These are phyloP conservation scores for Motacilla alba DNA, from an alignment of 2,113 vertebrate genomes.

Conservation along the genomic window DNA sequence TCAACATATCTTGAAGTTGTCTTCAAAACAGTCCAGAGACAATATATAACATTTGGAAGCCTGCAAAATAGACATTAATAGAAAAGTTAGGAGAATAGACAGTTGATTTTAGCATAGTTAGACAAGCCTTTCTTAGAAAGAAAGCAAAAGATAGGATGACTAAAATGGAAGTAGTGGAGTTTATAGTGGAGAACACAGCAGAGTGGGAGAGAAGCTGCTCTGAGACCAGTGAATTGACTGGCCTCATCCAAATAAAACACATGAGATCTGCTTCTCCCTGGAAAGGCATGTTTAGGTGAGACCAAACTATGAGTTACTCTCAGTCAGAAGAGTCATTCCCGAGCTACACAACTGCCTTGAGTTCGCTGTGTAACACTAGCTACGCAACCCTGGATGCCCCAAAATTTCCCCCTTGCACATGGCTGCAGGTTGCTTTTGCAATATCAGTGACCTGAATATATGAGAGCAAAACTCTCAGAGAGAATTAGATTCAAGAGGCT, in stretches of 20 bases:
- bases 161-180: not conserved
- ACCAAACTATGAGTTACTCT: not conserved
- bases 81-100: not conserved
- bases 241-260: not conserved
- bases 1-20: not conserved
- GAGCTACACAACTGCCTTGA: not conserved
- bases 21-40: not conserved
- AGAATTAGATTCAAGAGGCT: conserved; percentile 69
- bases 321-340: not conserved
- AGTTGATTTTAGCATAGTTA: not conserved
- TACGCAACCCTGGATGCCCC: not conserved
- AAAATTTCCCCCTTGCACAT: conserved; percentile 15
- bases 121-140: not conserved
- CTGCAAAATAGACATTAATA: not conserved
- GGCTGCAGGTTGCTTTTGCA: conserved; percentile 37
- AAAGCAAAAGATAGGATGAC: not conserved
- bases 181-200: not conserved
- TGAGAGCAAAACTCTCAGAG: conserved; percentile 67
- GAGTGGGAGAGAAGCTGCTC: not conserved
- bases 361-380: not conserved
- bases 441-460: conserved; percentile 67
- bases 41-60: not conserved
- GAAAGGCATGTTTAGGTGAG: not conserved
- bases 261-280: not conserved
- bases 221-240: not conserved